phyloP scores from a whole-genome alignment of 2,113 vertebrate species.

The Strix uralensis region DNA sequence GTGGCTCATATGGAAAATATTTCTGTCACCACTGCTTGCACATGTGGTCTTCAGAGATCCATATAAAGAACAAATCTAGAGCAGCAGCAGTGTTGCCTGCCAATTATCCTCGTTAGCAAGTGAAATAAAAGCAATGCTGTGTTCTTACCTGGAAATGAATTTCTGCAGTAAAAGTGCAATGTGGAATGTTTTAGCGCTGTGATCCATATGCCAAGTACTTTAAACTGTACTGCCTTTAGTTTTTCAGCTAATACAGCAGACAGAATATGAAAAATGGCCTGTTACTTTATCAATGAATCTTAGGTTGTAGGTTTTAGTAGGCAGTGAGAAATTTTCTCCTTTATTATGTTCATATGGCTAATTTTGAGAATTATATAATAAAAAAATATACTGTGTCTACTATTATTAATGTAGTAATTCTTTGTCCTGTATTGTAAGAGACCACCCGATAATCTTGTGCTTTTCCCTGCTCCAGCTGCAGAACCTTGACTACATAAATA shows the following conservation, averaged over 20 bases:
- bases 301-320: not conserved
- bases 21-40: constrained; percentile 64
- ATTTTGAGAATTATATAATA: not conserved
- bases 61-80: constrained; percentile 55
- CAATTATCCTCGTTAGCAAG: constrained; percentile 73
- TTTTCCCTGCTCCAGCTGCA: not conserved
- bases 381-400: not conserved
- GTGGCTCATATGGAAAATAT: constrained; percentile 76
- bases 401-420: not conserved
- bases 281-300: not conserved
- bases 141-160: constrained; percentile 67
- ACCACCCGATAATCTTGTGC: not conserved
- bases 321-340: not conserved
- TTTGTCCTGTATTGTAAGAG: constrained; percentile 2
- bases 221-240: not conserved
- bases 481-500: not conserved
- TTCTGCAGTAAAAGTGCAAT: constrained; percentile 38
- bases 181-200: constrained; percentile 30
- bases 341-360: not conserved
- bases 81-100: constrained; percentile 46
- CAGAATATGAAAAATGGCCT: not conserved
- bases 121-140: constrained; percentile 42
- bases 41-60: constrained; percentile 73
- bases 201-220: constrained; percentile 31
- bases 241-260: constrained; percentile 13